Evolutionary conservation across 1,140 invertebrate species (phyloP).

Genomic region (Reticulitermes speratus): DNA sequence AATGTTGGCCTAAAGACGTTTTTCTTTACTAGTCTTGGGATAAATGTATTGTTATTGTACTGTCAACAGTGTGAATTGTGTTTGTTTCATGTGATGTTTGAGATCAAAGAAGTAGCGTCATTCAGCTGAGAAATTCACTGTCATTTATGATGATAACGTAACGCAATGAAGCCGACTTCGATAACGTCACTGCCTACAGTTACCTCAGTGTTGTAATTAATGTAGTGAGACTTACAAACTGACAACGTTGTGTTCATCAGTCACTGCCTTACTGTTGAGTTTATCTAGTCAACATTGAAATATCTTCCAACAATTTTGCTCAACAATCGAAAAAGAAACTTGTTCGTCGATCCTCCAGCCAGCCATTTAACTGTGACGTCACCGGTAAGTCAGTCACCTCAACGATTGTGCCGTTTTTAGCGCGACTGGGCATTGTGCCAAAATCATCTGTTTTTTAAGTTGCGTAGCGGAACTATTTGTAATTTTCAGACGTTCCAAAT

Average conservation of each 20-base stretch:
- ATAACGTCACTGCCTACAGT: not conserved
- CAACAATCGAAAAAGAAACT: not conserved
- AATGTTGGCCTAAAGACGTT: constrained; percentile 17
- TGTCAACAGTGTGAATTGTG: not conserved
- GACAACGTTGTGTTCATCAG: constrained; percentile 13
- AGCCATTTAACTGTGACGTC: constrained; percentile 25
- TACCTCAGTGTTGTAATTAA: not conserved
- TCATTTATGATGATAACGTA: not conserved
- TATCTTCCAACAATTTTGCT: constrained; percentile 22
- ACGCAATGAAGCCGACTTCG: not conserved
- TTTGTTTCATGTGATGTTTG: not conserved
- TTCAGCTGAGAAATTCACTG: not conserved
- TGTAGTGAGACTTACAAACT: not conserved
- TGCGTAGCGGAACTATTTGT: constrained; percentile 8
- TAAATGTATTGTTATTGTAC: constrained; percentile 9
- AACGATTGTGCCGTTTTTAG: not conserved
- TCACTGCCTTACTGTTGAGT: constrained; percentile 17
- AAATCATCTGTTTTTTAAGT: not conserved
- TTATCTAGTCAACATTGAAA: not conserved
- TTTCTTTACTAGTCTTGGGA: not conserved
- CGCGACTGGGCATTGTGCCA: not conserved
- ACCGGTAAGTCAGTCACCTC: constrained; percentile 25
- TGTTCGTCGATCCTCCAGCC: constrained; percentile 21
- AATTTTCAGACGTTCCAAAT: not conserved
- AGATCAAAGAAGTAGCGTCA: not conserved